These are phyloP conservation scores for Clepsis dumicolana DNA, from an alignment of 2,888 invertebrate genomes.

Conservation along the genomic window DNA sequence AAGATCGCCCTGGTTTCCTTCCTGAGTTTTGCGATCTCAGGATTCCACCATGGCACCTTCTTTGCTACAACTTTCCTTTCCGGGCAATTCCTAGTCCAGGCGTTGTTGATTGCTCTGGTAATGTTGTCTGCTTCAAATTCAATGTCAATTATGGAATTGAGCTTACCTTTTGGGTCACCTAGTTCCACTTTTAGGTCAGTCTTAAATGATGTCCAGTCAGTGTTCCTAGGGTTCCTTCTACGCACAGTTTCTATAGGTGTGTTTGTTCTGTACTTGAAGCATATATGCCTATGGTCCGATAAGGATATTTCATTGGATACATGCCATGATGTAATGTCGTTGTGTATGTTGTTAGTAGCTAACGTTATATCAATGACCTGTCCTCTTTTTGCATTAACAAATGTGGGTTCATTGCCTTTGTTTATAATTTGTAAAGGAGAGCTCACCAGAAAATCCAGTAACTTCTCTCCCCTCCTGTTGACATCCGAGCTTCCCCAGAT, in stretches of 20 bases:
- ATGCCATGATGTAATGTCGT: not conserved
- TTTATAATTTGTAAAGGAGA: too few relatives aligned
- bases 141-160: not conserved
- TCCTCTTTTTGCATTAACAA: too few relatives aligned
- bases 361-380: not conserved
- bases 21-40: not conserved
- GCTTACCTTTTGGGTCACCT: slow-evolving; percentile 1
- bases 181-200: not conserved
- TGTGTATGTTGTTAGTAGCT: not conserved
- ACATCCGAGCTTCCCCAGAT: slow-evolving; percentile 16
- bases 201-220: not conserved
- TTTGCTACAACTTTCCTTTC: not conserved
- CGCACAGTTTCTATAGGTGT: not conserved
- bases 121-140: slow-evolving; percentile 8
- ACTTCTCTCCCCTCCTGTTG: slow-evolving; percentile 9
- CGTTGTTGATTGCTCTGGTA: not conserved
- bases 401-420: too few relatives aligned
- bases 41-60: not conserved
- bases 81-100: not conserved
- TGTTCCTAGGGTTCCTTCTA: not conserved
- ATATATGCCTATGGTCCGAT: not conserved
- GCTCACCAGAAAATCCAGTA: not conserved
- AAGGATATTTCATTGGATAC: not conserved
- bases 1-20: too few relatives aligned
- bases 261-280: not conserved